phyloP scores from a whole-genome alignment of 2,888 invertebrate species.

The Rapana venosa region DNA sequence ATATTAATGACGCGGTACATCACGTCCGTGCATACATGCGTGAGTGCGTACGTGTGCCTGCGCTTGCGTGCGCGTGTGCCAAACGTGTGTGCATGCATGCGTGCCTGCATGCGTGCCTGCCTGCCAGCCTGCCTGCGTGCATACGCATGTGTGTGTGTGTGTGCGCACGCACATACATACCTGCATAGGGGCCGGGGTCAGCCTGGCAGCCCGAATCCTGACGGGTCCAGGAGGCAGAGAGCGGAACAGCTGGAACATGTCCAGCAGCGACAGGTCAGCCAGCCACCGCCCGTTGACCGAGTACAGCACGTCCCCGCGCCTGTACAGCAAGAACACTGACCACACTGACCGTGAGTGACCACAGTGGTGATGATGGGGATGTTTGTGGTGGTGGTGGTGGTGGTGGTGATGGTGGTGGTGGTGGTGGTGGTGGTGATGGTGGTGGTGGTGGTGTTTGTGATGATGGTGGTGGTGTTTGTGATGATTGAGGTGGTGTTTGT shows the following conservation, averaged over 20 bases:
- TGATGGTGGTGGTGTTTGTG: no score
- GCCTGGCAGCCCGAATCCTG: slow-evolving; percentile 61
- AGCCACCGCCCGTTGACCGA: slow-evolving; percentile 91
- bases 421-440: no score
- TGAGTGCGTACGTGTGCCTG: not conserved
- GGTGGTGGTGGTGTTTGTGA: no score
- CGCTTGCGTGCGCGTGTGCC: not conserved
- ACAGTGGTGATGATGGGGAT: no score
- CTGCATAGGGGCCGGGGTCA: slow-evolving; percentile 48
- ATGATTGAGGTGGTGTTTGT: no score
- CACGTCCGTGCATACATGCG: not conserved
- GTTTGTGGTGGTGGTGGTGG: no score
- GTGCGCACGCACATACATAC: not conserved
- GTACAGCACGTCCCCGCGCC: slow-evolving; percentile 91
- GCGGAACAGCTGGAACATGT: slow-evolving; percentile 71
- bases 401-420: no score
- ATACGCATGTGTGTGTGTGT: not conserved
- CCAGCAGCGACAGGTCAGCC: slow-evolving; percentile 87
- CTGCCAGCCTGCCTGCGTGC: not conserved
- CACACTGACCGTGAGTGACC: no score
- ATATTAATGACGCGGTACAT: no score
- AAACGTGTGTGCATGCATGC: not conserved
- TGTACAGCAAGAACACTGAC: slow-evolving; percentile 36
- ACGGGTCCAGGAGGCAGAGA: slow-evolving; percentile 67
- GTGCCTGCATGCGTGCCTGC: not conserved